These are phyloP conservation scores for Musca domestica DNA, from an alignment of 1,140 invertebrate species.

Conservation along the genomic window DNA sequence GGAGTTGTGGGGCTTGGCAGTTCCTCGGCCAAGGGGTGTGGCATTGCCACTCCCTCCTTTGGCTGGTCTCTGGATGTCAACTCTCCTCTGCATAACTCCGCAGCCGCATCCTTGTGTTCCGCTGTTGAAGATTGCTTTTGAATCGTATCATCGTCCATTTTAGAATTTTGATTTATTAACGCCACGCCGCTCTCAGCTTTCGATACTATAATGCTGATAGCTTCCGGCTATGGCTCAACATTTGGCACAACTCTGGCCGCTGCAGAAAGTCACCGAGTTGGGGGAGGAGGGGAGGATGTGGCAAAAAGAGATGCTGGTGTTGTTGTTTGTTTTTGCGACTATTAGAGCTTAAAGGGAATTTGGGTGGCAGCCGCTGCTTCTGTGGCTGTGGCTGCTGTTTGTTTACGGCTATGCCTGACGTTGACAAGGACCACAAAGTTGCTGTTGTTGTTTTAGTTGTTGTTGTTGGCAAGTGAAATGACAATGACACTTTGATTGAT, in stretches of 20 bases:
- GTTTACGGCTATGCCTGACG: not conserved
- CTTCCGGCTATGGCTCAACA: not conserved
- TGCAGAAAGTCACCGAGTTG: not conserved
- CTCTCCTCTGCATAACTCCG: not conserved
- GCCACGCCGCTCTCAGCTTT: not conserved
- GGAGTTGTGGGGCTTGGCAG: not conserved
- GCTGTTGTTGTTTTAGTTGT: no score
- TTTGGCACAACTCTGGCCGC: not conserved
- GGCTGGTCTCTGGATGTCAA: no score
- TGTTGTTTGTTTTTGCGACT: not conserved
- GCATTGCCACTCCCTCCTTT: not conserved
- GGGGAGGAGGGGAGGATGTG: not conserved
- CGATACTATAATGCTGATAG: not conserved
- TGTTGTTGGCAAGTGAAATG: no score
- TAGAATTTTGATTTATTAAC: not conserved
- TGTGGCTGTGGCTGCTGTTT: not conserved
- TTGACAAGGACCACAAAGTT: no score
- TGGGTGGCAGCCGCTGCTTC: not conserved
- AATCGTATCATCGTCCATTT: conserved; percentile 4
- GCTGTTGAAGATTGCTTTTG: not conserved
- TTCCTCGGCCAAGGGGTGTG: no score
- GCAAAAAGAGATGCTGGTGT: not conserved
- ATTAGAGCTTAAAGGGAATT: not conserved
- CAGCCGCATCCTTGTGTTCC: not conserved
- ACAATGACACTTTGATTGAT: conserved; percentile 12